Evolutionary conservation across 1,140 invertebrate genomes (phyloP).

Genomic region (Doryteuthis pealeii): DNA sequence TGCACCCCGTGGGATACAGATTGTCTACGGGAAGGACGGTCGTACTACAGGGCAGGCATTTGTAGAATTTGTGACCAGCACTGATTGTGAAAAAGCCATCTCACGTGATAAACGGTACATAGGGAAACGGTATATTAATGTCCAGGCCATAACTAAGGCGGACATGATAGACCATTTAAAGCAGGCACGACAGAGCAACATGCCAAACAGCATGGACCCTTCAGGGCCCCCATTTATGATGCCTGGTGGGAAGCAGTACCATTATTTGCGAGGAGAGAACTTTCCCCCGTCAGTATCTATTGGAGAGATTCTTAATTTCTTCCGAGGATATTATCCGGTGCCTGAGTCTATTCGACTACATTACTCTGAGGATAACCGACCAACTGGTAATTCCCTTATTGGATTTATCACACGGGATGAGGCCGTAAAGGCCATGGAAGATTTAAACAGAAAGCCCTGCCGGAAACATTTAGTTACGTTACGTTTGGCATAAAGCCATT

Average conservation of each 20-base stretch:
- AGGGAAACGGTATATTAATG: conserved; percentile 62
- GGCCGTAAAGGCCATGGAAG: conserved; percentile 72
- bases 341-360: conserved; percentile 54
- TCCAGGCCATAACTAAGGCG: conserved; percentile 69
- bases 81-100: conserved; percentile 72
- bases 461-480: conserved; percentile 30
- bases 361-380: conserved; percentile 58
- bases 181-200: conserved; percentile 19
- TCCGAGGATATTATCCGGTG: conserved; percentile 62
- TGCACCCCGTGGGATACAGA: conserved; percentile 15
- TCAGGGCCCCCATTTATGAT: conserved; percentile 7
- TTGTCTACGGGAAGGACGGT: conserved; percentile 25
- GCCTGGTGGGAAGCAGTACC: conserved; percentile 24
- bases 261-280: conserved; percentile 65
- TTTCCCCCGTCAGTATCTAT: conserved; percentile 82
- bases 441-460: conserved; percentile 52
- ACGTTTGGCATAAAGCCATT: neutral
- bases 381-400: conserved; percentile 86
- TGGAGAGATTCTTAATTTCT: conserved; percentile 85
- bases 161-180: conserved; percentile 59
- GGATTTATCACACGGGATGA: conserved; percentile 76
- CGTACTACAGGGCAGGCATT: conserved; percentile 72
- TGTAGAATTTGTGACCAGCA: conserved; percentile 74
- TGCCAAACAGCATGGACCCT: conserved; percentile 16
- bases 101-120: conserved; percentile 24